Evolutionary conservation across 2,888 invertebrate species (phyloP).

Genomic region (Notodonta ziczac): DNA sequence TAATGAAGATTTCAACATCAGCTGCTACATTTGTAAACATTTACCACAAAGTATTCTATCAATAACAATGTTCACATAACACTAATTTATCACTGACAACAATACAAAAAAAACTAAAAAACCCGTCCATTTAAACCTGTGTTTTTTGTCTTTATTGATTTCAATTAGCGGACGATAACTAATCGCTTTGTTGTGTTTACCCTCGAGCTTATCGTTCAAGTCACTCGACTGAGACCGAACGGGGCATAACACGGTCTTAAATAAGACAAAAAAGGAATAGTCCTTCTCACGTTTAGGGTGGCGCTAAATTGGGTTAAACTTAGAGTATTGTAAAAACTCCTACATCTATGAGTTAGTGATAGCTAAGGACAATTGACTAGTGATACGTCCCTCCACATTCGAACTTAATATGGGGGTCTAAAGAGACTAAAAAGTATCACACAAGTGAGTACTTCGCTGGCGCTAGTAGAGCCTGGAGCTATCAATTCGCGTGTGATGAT

Average conservation of each 20-base stretch:
- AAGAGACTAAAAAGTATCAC: too few species aligned
- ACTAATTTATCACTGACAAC: constrained; percentile 13
- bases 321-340: too few species aligned
- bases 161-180: constrained; percentile 38
- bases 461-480: too few species aligned
- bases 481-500: too few species aligned
- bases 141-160: constrained; percentile 37
- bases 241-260: constrained; percentile 32
- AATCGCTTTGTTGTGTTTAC: constrained; percentile 27
- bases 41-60: constrained; percentile 18
- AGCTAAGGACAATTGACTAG: too few species aligned
- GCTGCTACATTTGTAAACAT: constrained; percentile 3
- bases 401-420: too few species aligned
- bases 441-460: too few species aligned
- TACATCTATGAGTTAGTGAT: too few species aligned
- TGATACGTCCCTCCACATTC: too few species aligned
- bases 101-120: constrained; percentile 32
- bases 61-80: constrained; percentile 24
- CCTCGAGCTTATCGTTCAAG: constrained; percentile 26
- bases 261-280: neutral
- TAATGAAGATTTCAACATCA: too few species aligned
- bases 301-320: neutral
- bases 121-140: constrained; percentile 27
- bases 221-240: constrained; percentile 42
- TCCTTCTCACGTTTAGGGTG: neutral